Evolutionary conservation across 2,797 vertebrate species (phyloP).

Genomic region (Falco biarmicus): DNA sequence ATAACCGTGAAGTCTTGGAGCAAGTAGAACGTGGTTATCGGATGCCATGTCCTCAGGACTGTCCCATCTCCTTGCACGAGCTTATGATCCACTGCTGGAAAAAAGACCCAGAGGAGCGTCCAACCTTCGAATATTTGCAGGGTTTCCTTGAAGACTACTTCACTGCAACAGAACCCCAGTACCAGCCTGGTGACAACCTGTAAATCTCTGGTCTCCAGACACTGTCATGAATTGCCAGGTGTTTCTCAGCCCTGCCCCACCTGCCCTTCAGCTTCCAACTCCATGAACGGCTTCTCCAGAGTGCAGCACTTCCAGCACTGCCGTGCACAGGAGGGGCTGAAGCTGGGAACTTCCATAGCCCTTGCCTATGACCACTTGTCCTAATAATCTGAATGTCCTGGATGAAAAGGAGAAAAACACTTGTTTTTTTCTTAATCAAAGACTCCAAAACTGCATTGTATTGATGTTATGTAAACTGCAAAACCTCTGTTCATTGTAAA

Average conservation of each 20-base stretch:
- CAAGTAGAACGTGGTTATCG: slow-evolving; percentile 97
- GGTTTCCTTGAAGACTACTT: slow-evolving; percentile 99
- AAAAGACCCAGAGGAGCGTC: slow-evolving; percentile 94
- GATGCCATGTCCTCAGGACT: slow-evolving; percentile 95
- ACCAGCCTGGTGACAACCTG: slow-evolving; percentile 97
- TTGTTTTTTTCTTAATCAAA: slow-evolving; percentile 76
- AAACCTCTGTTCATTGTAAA: slow-evolving; percentile 85
- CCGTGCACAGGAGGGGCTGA: slow-evolving; percentile 74
- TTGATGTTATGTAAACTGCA: slow-evolving; percentile 84
- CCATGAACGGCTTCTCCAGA: slow-evolving; percentile 67
- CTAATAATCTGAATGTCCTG: slow-evolving; percentile 82
- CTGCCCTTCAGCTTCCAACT: slow-evolving; percentile 70
- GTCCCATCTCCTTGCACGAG: slow-evolving; percentile 94
- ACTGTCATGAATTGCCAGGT: slow-evolving; percentile 51
- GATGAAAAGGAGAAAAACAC: slow-evolving; percentile 78
- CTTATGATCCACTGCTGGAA: slow-evolving; percentile 99
- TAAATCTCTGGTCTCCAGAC: slow-evolving; percentile 74
- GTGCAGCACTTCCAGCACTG: slow-evolving; percentile 72
- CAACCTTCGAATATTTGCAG: slow-evolving; percentile 97
- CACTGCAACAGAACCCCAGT: slow-evolving; percentile 97
- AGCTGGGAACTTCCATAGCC: slow-evolving; percentile 74
- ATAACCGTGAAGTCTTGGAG: slow-evolving; percentile 97
- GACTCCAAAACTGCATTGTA: slow-evolving; percentile 84
- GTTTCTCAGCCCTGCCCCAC: slow-evolving; percentile 25
- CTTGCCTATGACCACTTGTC: slow-evolving; percentile 77